Evolutionary conservation across 2,797 vertebrate species (phyloP), one percentile per base, ranked within the genome.

Genomic region (Lates japonicus): DNA sequence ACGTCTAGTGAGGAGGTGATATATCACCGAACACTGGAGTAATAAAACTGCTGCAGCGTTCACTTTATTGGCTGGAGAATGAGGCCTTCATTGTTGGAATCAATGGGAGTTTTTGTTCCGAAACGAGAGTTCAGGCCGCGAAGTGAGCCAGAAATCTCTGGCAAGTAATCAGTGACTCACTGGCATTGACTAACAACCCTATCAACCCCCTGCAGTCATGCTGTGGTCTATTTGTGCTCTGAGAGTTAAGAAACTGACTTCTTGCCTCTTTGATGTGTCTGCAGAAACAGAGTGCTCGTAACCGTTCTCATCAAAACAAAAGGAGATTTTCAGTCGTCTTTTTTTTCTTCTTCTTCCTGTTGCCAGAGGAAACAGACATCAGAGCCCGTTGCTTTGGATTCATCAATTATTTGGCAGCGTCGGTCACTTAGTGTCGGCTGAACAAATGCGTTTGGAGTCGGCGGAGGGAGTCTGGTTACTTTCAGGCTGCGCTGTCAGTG

Each of bases 331-430:
- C 37, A 20, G 54, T 58, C 31, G 17, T 48, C 12, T 31, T 17
- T 10, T n/a, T 67, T 9, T 33, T 31, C 60, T 48, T 42, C 16
- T 3, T 33, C 8, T 1, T 37, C 57, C 51, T 20, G 67, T 29
- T 74, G 78, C 81, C 74, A 78, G 64, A 78, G 48, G 71, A 80
- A 72, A 83, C 72, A 70, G 54, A 44, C 60, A 64, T 66, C 73
- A 16, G 51, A 65, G 69, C 59, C 11, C 1, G 60, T 73, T 73
- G 52, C 68, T 72, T 67, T 49, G 59, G 55, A 70, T 44, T 80
- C 73, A 76, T 91, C 68, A 70, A 67, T 88, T 84, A 88, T 86
- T 88, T 66, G 83, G 59, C 79, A 42, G 70, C 1, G 58, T 1
- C 0, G 69, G 51, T 74, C 67, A 35, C 72, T 79, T 58, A 70